These are phyloP conservation scores for Dicaeum eximium DNA, from an alignment of 2,113 vertebrate species.

Conservation along the genomic window DNA sequence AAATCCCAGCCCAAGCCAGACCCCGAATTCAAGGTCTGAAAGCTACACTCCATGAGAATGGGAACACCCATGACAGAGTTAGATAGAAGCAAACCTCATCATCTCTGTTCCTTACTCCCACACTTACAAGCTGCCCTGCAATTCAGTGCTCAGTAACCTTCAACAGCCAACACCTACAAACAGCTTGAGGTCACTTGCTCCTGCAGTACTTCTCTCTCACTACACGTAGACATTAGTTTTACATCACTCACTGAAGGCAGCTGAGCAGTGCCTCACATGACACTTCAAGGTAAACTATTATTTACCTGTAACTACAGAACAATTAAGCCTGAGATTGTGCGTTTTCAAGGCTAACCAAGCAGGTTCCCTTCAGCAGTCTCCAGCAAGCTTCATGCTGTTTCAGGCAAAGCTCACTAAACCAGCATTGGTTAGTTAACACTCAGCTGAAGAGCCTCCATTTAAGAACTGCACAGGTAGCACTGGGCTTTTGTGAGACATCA, in stretches of 20 bases:
- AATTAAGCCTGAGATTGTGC: neutral
- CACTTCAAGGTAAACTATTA: neutral
- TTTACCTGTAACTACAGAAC: rapidly evolving
- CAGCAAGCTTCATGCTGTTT: rapidly evolving
- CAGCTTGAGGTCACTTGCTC: neutral
- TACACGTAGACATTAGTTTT: neutral
- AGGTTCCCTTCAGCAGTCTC: neutral
- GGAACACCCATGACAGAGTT: rapidly evolving
- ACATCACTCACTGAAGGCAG: neutral
- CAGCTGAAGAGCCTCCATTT: neutral
- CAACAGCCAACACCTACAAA: neutral
- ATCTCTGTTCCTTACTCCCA: neutral
- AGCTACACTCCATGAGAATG: neutral
- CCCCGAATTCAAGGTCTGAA: neutral
- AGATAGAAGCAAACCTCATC: neutral
- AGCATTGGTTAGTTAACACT: neutral
- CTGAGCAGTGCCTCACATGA: neutral
- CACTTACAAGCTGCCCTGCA: neutral
- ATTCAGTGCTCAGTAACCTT: neutral
- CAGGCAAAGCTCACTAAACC: neutral
- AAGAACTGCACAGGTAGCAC: neutral
- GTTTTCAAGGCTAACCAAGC: neutral
- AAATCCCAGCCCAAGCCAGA: neutral
- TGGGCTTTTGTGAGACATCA: neutral
- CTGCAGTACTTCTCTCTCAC: neutral